Evolutionary conservation across 2,797 vertebrate genomes (phyloP), one percentile per base, ranked within the genome.

Genomic region (Phoebastria nigripes): DNA sequence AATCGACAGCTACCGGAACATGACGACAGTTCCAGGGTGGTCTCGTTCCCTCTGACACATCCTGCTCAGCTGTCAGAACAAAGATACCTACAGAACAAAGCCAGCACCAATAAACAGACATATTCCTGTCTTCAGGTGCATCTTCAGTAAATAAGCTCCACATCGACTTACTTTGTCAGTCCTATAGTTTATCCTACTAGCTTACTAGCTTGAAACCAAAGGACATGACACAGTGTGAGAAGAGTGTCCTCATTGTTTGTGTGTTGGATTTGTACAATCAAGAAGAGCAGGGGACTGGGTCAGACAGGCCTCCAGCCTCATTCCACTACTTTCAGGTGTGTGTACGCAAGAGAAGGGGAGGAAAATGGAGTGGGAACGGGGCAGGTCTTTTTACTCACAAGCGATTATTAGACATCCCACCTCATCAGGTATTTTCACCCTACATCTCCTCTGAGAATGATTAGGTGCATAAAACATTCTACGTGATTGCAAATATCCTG

Each of bases 11-110:
- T 65, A 29, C 25, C 17, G 84, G 59, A 73, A 65, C 17, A n/a
- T 0, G 2, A 39, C 0, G 0, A 58, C 11, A 1, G 16, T 42
- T 51, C 33, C 42, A 69, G 33, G 4, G 37, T 16, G 13, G 24
- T 33, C 81, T 73, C 1, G 0, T n/a, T 35, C 66, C 15, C 51
- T 78, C 24, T 58, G 18, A 49, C 35, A 20, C 2, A 0, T 52
- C 55, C 42, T 65, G 55, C 17, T 28, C 39, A 61, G 16, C 25
- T 15, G 0, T 8, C 20, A 86, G 63, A 62, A 51, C 18, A 79
- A 54, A 67, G 54, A 25, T 11, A 15, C 6, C 55, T 15, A 35
- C 11, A 55, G 52, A 58, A 58, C 25, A 54, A 91, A 66, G 37
- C 28, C 49, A 74, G 33, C 11, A 51, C 33, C 35, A 55, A 7